Evolutionary conservation across 2,888 invertebrate species (phyloP).

Genomic region (Osmoderma eremita): DNA sequence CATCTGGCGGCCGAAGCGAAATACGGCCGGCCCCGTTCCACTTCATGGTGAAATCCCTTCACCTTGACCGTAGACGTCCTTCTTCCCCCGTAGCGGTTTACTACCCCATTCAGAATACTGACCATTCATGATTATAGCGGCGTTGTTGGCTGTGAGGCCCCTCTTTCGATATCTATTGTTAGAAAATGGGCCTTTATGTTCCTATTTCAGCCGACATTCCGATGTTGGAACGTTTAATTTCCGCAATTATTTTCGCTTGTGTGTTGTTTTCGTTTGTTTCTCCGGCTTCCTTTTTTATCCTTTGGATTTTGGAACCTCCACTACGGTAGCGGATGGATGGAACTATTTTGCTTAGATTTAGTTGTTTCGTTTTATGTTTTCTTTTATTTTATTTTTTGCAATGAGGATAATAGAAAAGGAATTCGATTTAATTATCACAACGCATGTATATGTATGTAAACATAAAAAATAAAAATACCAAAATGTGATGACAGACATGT

Average conservation of each 20-base stretch:
- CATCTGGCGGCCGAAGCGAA: conserved; percentile 8
- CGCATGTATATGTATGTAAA: too few relatives aligned
- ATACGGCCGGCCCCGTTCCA: conserved; percentile 23
- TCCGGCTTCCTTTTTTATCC: conserved; percentile 2
- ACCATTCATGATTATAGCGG: conserved; percentile 48
- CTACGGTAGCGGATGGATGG: too few relatives aligned
- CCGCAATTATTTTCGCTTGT: conserved; percentile 31
- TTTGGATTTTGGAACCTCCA: not conserved
- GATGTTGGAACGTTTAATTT: conserved; percentile 36
- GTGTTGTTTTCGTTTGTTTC: conserved; percentile 25
- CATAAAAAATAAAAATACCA: too few relatives aligned
- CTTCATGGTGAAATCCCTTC: conserved; percentile 45
- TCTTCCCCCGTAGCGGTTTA: conserved; percentile 47
- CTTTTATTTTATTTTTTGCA: not conserved
- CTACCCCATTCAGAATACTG: conserved; percentile 51
- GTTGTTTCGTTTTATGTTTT: not conserved
- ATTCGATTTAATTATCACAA: too few relatives aligned
- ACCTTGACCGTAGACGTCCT: conserved; percentile 46
- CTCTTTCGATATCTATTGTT: conserved; percentile 43
- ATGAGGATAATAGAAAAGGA: too few relatives aligned
- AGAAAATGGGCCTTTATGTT: conserved; percentile 37
- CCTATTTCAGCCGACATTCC: conserved; percentile 33
- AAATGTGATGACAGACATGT: too few relatives aligned
- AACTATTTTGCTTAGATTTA: not conserved
- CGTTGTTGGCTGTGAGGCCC: conserved; percentile 19